Evolutionary conservation across 2,113 vertebrate species (phyloP).

Genomic region (Aramus guarauna): DNA sequence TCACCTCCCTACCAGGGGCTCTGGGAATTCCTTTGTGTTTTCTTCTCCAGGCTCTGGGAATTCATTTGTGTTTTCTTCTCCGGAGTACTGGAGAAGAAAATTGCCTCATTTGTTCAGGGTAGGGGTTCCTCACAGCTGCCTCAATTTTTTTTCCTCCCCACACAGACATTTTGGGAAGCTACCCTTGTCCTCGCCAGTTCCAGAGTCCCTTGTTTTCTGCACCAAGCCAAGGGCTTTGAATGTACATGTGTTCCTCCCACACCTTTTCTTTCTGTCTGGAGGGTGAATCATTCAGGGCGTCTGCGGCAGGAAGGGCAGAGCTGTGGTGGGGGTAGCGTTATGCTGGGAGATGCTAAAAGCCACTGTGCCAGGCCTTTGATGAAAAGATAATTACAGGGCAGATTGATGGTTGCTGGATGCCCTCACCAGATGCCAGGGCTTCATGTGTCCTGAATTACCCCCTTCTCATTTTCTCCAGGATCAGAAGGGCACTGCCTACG

Average conservation of each 20-base stretch:
- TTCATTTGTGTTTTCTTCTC: neutral
- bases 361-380: neutral
- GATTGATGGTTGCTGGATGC: neutral
- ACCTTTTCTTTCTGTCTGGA: conserved; percentile 7
- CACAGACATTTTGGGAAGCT: neutral
- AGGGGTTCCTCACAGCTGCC: neutral
- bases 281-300: neutral
- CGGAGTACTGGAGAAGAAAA: neutral
- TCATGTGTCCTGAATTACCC: neutral
- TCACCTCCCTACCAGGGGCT: neutral
- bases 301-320: conserved; percentile 21
- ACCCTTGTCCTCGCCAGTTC: neutral
- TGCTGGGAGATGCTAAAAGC: neutral
- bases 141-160: neutral
- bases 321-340: neutral
- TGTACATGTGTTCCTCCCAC: neutral
- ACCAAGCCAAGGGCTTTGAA: neutral
- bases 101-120: neutral
- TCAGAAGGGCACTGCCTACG: neutral
- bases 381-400: neutral
- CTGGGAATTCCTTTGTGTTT: neutral
- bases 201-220: neutral
- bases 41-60: neutral
- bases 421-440: neutral
- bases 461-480: neutral